Evolutionary conservation across 2,888 invertebrate species (phyloP).

Genomic region (Napeogenes inachia): DNA sequence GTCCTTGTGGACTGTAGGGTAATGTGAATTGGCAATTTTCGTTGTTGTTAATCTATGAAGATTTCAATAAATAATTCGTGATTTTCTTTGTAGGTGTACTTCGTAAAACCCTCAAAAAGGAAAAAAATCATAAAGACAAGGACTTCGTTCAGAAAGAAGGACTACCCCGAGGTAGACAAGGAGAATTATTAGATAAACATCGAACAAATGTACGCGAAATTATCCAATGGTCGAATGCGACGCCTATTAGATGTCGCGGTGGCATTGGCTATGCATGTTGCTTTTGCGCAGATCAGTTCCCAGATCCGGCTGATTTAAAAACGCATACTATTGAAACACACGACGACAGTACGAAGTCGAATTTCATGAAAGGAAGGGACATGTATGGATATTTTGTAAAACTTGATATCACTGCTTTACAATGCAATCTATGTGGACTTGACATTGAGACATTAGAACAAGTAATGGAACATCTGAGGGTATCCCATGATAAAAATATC

Average conservation of each 20-base stretch:
- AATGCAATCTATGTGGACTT: slow-evolving; percentile 45
- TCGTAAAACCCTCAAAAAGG: slow-evolving; percentile 27
- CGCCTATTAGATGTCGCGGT: slow-evolving; percentile 42
- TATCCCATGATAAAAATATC: slow-evolving; percentile 39
- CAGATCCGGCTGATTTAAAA: slow-evolving; percentile 43
- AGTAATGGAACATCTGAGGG: slow-evolving; percentile 42
- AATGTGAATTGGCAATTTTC: no score
- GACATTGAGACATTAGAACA: slow-evolving; percentile 39
- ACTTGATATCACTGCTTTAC: slow-evolving; percentile 50
- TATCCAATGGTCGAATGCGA: slow-evolving; percentile 46
- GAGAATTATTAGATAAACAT: slow-evolving; percentile 36
- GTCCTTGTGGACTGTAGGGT: no score
- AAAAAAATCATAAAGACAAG: slow-evolving; percentile 17
- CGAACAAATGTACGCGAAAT: slow-evolving; percentile 40
- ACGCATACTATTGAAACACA: slow-evolving; percentile 40
- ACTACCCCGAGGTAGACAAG: slow-evolving; percentile 27
- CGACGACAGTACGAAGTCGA: slow-evolving; percentile 32
- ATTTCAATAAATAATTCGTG: slow-evolving; percentile 28
- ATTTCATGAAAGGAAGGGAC: slow-evolving; percentile 39
- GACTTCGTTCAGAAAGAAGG: slow-evolving; percentile 14
- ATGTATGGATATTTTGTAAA: slow-evolving; percentile 43
- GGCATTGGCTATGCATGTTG: slow-evolving; percentile 45
- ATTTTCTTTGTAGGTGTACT: slow-evolving; percentile 37
- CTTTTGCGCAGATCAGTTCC: slow-evolving; percentile 43
- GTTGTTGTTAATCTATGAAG: background rate